These are phyloP conservation scores for Chelon auratus DNA, from an alignment of 2,797 vertebrate species.

Conservation along the genomic window DNA sequence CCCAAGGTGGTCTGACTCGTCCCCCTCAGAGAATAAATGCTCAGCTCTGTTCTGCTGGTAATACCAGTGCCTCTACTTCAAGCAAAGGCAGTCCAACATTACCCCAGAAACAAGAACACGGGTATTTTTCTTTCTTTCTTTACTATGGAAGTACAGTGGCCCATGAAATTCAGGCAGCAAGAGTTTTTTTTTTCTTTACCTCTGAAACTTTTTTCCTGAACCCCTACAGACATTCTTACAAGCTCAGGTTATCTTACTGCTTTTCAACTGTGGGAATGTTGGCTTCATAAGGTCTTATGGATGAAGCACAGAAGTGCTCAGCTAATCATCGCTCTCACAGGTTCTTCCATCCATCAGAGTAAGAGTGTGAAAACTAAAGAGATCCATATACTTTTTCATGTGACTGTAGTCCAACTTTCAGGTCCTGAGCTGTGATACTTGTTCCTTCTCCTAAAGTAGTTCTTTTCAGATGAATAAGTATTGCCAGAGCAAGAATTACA, in stretches of 20 bases:
- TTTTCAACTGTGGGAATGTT: not conserved
- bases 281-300: not conserved
- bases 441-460: too few relatives aligned
- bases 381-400: too few relatives aligned
- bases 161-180: not conserved
- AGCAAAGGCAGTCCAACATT: conserved; percentile 9
- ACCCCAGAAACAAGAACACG: not conserved
- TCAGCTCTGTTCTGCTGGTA: conserved; percentile 8
- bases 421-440: too few relatives aligned
- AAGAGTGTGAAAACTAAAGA: too few relatives aligned
- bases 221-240: not conserved
- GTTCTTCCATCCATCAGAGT: too few relatives aligned
- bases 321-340: not conserved
- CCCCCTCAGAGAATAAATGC: conserved; percentile 24
- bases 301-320: not conserved
- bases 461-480: too few relatives aligned
- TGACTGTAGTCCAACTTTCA: too few relatives aligned
- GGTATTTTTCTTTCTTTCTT: not conserved
- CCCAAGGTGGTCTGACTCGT: conserved; percentile 48
- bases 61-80: not conserved
- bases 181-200: not conserved
- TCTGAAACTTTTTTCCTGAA: not conserved
- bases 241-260: not conserved
- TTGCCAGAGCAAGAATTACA: too few relatives aligned
- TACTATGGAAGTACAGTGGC: not conserved